phyloP scores from a whole-genome alignment of 2,888 invertebrate genomes.

The Dromius quadrimaculatus region DNA sequence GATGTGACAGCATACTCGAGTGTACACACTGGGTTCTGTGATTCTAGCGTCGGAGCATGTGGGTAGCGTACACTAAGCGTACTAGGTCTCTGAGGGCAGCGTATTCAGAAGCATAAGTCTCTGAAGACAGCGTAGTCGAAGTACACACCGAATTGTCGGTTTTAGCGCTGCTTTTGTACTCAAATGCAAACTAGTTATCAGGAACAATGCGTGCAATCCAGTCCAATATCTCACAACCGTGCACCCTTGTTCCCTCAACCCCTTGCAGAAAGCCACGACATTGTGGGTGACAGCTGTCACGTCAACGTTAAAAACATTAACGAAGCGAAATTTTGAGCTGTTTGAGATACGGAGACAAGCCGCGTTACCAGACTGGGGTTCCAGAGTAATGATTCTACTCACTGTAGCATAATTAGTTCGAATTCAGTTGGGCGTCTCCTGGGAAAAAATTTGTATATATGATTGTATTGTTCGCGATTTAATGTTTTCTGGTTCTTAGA shows the following conservation, averaged over 20 bases:
- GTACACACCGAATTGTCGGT: too few species aligned
- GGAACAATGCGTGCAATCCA: constrained; percentile 45
- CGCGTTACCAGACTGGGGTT: constrained; percentile 12
- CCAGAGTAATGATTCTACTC: too few species aligned
- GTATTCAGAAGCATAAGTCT: too few species aligned
- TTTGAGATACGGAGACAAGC: constrained; percentile 32
- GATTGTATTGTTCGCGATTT: neutral
- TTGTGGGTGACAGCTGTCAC: constrained; percentile 68
- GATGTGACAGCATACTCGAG: too few species aligned
- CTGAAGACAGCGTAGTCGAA: too few species aligned
- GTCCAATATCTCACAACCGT: constrained; percentile 36
- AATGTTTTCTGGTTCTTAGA: constrained; percentile 8
- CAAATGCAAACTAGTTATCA: constrained; percentile 52
- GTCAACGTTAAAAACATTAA: constrained; percentile 64
- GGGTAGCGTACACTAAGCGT: too few species aligned
- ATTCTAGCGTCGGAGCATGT: too few species aligned
- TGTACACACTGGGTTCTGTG: too few species aligned
- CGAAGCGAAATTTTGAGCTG: constrained; percentile 62
- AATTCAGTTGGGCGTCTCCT: too few species aligned
- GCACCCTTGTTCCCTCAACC: neutral
- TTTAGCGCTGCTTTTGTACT: too few species aligned
- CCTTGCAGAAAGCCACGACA: constrained; percentile 64
- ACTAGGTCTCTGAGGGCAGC: too few species aligned
- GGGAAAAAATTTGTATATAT: neutral
- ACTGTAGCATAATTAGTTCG: too few species aligned